Evolutionary conservation across 2,113 vertebrate species (phyloP).

Genomic region (Apeltes quadracus): DNA sequence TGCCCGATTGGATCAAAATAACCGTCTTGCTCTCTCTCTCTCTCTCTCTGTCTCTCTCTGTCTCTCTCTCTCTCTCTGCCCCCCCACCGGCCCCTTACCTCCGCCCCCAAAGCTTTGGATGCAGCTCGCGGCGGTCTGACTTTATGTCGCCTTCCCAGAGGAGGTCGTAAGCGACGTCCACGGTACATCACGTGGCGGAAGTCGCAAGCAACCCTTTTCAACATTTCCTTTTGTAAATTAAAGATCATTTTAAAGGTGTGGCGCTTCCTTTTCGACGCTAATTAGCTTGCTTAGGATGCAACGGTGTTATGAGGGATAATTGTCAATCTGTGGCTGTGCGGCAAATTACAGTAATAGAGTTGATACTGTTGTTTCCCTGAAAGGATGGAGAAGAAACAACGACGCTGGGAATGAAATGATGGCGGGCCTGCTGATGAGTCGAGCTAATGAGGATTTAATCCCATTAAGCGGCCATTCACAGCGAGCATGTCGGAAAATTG

Average conservation of each 20-base stretch:
- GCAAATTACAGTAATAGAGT: constrained; percentile 32
- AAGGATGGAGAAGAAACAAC: constrained; percentile 12
- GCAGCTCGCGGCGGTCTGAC: constrained; percentile 24
- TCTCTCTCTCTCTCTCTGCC: no score
- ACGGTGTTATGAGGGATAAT: constrained; percentile 23
- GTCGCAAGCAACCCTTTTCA: constrained; percentile 1
- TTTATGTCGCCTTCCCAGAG: constrained; percentile 10
- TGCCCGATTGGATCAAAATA: constrained; percentile 73
- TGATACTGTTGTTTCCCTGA: constrained; percentile 33
- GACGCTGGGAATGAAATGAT: constrained; percentile 20
- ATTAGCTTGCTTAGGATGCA: constrained; percentile 25
- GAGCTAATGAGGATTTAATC: constrained; percentile 37
- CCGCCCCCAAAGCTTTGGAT: constrained; percentile 31
- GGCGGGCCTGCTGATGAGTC: constrained; percentile 36
- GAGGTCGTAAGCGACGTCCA: constrained; percentile 7
- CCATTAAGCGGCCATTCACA: not conserved
- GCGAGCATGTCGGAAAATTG: constrained; percentile 1
- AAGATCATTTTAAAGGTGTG: constrained; percentile 22
- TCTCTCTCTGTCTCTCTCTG: not conserved
- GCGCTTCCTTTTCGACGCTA: constrained; percentile 9
- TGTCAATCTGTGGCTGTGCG: constrained; percentile 18
- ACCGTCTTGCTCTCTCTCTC: constrained; percentile 39
- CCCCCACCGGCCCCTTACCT: constrained; percentile 28
- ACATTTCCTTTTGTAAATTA: constrained; percentile 14
- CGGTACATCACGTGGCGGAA: no score